A percentile compares a stretch with the other conserved stretches of the same genome.
Conservation (phyloP, 2,888 invertebrate genomes). For the Diogma glabrata region DNA sequence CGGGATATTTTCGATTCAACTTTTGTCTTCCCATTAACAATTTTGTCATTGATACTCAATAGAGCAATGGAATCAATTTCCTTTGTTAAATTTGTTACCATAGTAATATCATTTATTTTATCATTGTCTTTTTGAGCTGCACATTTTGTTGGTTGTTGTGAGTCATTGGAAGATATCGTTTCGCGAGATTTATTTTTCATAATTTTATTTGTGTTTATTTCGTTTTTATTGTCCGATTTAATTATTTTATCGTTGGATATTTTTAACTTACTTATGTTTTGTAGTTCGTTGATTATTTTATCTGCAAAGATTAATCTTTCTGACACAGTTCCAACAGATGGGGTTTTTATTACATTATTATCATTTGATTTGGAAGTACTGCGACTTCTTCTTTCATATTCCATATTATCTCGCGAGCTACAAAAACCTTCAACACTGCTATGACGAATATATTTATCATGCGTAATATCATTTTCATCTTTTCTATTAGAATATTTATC, state of each 20-base stretch:
- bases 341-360: not conserved
- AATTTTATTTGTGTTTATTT: constrained; percentile 8
- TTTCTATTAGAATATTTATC: constrained; percentile 8
- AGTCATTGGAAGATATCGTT: constrained; percentile 12
- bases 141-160: no score
- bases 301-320: constrained; percentile 24
- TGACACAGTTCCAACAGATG: not conserved
- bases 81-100: constrained; percentile 24
- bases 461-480: not conserved
- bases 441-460: constrained; percentile 22
- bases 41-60: constrained; percentile 30
- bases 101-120: constrained; percentile 27
- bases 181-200: constrained; percentile 11
- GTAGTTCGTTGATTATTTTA: constrained; percentile 32
- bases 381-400: not conserved
- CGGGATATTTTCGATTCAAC: constrained; percentile 42
- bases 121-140: not conserved
- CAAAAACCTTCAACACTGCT: constrained; percentile 31
- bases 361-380: not conserved
- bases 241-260: no score
- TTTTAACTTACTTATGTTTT: constrained; percentile 23
- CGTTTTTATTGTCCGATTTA: constrained; percentile 27
- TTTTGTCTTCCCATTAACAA: constrained; percentile 38
- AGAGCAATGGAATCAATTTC: constrained; percentile 29
- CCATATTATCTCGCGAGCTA: constrained; percentile 15